These are phyloP conservation scores for Armadillidium nasatum DNA, from an alignment of 1,140 invertebrate species.

Conservation along the genomic window DNA sequence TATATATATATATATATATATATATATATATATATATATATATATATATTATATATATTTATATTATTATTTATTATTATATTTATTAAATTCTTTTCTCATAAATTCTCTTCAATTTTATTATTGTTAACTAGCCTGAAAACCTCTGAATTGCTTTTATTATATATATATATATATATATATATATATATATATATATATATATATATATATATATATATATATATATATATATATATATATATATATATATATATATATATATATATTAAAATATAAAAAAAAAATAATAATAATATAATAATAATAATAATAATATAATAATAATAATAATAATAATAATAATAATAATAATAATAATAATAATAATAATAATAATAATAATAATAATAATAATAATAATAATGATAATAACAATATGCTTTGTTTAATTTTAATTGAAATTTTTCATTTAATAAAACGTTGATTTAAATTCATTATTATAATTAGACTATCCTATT, in stretches of 20 bases:
- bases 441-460: too few relatives aligned
- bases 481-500: too few relatives aligned
- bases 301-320: too few relatives aligned
- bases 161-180: neutral
- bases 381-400: too few relatives aligned
- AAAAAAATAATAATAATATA: too few relatives aligned
- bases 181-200: conserved; percentile 6
- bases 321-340: neutral
- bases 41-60: neutral
- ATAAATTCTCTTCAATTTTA: too few relatives aligned
- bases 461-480: too few relatives aligned
- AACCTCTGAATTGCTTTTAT: neutral
- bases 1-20: too few relatives aligned
- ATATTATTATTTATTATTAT: neutral
- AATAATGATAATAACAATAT: too few relatives aligned
- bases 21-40: neutral
- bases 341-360: neutral
- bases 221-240: conserved; percentile 1
- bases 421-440: too few relatives aligned
- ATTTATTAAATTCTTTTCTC: too few relatives aligned
- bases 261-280: neutral
- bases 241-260: neutral
- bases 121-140: neutral
- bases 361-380: too few relatives aligned
- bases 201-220: conserved; percentile 6